A percentile compares a stretch with the other conserved stretches of the same genome.
phyloP scores from a whole-genome alignment of 2,797 vertebrate genomes.

The Chromobotia macracanthus region DNA sequence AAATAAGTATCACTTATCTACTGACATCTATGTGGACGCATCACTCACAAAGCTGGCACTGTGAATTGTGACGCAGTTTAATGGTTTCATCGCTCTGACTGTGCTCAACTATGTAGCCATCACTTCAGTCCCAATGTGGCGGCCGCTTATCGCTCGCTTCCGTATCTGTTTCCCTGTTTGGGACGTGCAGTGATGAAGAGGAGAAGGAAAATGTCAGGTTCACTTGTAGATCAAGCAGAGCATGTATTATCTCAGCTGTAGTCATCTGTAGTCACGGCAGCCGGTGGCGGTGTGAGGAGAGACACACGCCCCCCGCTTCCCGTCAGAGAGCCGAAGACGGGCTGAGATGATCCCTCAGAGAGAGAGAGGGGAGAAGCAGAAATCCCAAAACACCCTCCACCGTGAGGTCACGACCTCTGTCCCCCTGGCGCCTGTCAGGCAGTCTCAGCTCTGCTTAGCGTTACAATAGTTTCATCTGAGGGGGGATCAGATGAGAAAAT shows the following conservation, averaged over 20 bases:
- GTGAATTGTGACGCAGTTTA: constrained; percentile 39
- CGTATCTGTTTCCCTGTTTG: constrained; percentile 75
- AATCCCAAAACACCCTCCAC: constrained; percentile 34
- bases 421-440: no score
- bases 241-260: constrained; percentile 79
- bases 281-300: constrained; percentile 38
- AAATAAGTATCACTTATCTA: no score
- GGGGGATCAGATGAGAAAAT: not conserved
- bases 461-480: constrained; percentile 25
- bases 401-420: constrained; percentile 34
- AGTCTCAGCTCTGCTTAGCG: not conserved
- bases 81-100: constrained; percentile 54
- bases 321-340: constrained; percentile 42
- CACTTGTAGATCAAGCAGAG: constrained; percentile 83
- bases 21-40: constrained; percentile 19
- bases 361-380: constrained; percentile 40
- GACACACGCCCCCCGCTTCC: constrained; percentile 31
- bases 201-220: constrained; percentile 78
- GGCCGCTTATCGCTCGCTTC: constrained; percentile 74
- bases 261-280: constrained; percentile 69
- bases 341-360: constrained; percentile 54
- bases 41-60: constrained; percentile 39
- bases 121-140: constrained; percentile 74
- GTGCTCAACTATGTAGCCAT: constrained; percentile 69
- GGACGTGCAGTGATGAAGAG: constrained; percentile 77